Evolutionary conservation across 1,140 invertebrate genomes (phyloP), one percentile per base, ranked within the genome.

Genomic region (Achroia grisella): DNA sequence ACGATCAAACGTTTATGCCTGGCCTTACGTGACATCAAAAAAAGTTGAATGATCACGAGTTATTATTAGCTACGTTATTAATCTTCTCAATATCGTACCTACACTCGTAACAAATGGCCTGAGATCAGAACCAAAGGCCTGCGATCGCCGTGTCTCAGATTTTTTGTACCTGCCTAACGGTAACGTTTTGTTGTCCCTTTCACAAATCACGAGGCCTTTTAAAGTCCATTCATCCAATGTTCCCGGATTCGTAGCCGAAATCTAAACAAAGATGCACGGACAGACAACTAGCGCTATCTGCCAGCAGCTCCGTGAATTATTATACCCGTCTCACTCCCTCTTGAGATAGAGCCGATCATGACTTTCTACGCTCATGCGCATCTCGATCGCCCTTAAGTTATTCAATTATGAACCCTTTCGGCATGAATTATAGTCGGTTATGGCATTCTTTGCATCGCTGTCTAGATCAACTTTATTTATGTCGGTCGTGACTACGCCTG

Each of bases 401-500:
- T 36, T 32, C 35, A 39, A 67, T 43, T 62, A 42, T 56, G 15
- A 39, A 51, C 54, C 37, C 37, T 77, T 49, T 39, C 10, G 0
- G 10, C 13, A 43, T 1, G 33, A 8, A 44, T 41, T 61, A 71
- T 31, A 46, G 46, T 52, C 37, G 8, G 56, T 42, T 49, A 52
- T 71, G 6, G n/a, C 53, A 44, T 50, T 51, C 17, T n/a, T 29
- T n/a, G 32, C 34, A 51, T 53, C 35, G 35, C 32, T 49, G 37
- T 56, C 49, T 56, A 37, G 44, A 67, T 61, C 45, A 49, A 49
- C 58, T 62, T 77, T 76, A 83, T 83, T 83, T 83, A 80, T 77
- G 75, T 71, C 61, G 55, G 49, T 80, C 76, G 79, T 80, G 76
- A 80, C 73, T 73, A 53, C 59, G 62, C 58, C 17, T 23, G 17